Conservation (phyloP, 2,113 vertebrate species). For the Rhegmatorhina hoffmannsi region DNA sequence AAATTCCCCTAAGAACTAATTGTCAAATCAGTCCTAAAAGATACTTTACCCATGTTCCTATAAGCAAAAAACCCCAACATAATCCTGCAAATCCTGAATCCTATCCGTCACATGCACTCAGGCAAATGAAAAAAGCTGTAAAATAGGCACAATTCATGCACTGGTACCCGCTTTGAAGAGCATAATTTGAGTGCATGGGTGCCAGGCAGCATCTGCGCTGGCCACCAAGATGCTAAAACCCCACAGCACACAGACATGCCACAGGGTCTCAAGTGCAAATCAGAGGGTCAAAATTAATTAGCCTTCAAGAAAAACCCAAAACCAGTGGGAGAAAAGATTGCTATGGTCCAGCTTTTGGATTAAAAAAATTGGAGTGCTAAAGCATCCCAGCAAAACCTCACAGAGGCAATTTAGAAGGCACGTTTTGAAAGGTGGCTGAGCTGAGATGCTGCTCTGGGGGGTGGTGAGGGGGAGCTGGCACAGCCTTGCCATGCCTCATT, state of each 20-base stretch:
- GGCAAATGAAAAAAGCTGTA: not conserved
- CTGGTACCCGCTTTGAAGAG: not conserved
- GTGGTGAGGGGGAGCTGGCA: not conserved
- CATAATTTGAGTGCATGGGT: fast-evolving
- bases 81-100: not conserved
- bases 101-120: fast-evolving
- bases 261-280: not conserved
- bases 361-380: not conserved
- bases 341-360: not conserved
- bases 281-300: not conserved
- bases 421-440: not conserved
- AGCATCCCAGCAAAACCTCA: not conserved
- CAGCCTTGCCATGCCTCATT: not conserved
- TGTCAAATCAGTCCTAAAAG: not conserved
- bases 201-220: not conserved
- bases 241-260: not conserved
- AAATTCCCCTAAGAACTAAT: not conserved
- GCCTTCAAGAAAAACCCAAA: not conserved
- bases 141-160: not conserved
- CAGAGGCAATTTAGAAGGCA: not conserved
- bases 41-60: not conserved
- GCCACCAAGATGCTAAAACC: not conserved
- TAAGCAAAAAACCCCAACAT: not conserved
- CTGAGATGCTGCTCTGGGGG: not conserved
- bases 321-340: not conserved